Conservation (phyloP, 1,140 invertebrate genomes). For the Chironomus striatipennis region DNA sequence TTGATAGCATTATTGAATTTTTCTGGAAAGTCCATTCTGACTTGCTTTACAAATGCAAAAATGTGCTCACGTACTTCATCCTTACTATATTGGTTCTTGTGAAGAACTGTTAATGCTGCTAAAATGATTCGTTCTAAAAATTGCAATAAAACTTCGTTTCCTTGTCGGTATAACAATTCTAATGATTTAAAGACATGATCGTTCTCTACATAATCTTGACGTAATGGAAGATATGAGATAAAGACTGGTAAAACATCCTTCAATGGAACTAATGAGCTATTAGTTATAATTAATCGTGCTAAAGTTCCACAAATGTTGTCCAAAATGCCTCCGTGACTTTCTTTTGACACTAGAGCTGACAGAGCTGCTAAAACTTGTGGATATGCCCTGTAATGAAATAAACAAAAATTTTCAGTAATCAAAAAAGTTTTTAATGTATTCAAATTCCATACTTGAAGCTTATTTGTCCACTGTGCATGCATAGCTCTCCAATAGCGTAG, state of each 20-base stretch:
- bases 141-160: conserved; percentile 44
- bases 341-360: conserved; percentile 52
- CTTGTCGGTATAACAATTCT: conserved; percentile 49
- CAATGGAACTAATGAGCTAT: conserved; percentile 53
- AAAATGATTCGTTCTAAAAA: conserved; percentile 47
- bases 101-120: conserved; percentile 44
- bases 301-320: conserved; percentile 75
- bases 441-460: conserved; percentile 33
- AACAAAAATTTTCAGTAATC: neutral
- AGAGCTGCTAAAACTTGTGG: conserved; percentile 54
- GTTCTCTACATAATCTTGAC: conserved; percentile 68
- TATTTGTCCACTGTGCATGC: conserved; percentile 43
- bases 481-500: conserved; percentile 66
- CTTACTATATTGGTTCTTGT: conserved; percentile 41
- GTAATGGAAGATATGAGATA: conserved; percentile 59
- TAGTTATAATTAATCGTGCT: conserved; percentile 60
- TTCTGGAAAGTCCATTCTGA: conserved; percentile 47
- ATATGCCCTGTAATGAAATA: conserved; percentile 28
- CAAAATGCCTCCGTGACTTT: conserved; percentile 50
- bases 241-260: conserved; percentile 64
- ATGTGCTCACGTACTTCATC: conserved; percentile 32
- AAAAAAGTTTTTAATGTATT: neutral
- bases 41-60: conserved; percentile 44
- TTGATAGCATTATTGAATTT: conserved; percentile 42
- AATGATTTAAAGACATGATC: conserved; percentile 60